phyloP scores from a whole-genome alignment of 2,797 vertebrate genomes.

The Lutra lutra region DNA sequence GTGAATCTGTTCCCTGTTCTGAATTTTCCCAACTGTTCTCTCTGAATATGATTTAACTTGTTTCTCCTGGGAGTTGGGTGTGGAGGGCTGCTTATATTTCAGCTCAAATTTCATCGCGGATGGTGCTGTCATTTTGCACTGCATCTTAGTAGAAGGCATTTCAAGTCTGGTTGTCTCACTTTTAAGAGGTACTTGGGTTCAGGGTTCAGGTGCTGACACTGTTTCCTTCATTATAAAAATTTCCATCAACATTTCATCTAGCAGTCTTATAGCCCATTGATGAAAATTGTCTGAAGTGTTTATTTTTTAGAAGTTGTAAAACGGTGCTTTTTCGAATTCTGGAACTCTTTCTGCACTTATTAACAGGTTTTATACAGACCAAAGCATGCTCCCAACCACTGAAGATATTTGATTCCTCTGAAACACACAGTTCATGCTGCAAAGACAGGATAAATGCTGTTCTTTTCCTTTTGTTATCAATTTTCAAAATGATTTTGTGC shows the following conservation, averaged over 20 bases:
- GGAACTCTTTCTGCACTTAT: background rate
- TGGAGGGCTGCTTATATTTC: background rate
- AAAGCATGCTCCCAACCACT: background rate
- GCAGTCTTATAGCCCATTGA: background rate
- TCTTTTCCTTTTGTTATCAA: conserved; percentile 16
- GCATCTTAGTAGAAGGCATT: background rate
- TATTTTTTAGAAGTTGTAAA: background rate
- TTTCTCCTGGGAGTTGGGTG: background rate
- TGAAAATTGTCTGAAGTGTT: background rate
- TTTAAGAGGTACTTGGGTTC: background rate
- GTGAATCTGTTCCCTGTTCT: background rate
- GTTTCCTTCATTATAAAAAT: background rate
- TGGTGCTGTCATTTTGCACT: background rate
- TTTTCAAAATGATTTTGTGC: conserved; percentile 22
- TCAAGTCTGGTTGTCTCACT: background rate
- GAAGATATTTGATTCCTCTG: background rate
- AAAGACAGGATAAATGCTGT: background rate
- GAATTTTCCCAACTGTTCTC: background rate
- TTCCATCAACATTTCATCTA: background rate
- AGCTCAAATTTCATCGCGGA: background rate
- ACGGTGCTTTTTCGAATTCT: background rate
- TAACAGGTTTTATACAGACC: background rate
- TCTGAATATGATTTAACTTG: background rate
- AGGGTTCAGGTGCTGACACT: background rate
- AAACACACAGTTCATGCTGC: background rate